Evolutionary conservation across 1,140 invertebrate genomes (phyloP), one percentile per base, ranked within the genome.

Genomic region (Brachionus paranguensis): DNA sequence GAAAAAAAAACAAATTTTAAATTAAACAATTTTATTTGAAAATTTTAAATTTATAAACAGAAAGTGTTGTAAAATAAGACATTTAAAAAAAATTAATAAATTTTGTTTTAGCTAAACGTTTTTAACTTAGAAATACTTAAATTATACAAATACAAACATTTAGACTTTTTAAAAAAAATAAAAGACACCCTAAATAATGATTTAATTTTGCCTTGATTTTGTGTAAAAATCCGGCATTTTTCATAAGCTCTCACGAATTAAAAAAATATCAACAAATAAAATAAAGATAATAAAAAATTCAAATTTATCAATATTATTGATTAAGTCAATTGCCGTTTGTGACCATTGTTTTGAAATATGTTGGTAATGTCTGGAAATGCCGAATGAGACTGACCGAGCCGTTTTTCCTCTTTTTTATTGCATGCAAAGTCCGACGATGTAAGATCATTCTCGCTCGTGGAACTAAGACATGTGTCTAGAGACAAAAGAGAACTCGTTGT

Each of bases 401-500:
- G 43, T 76, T 76, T 50, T 50, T 76, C 72, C 7, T 76, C 45
- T 76, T 76, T 76, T 50, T 76, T 76, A 76, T 50, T 76, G 7
- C 20, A 27, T 24, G 20, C 11, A 47, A n/a, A 76, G 20, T 50
- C 45, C 1, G 70, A 74, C 8, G 70, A 20, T 24, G 72, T 76
- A 3, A 76, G 27, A 50, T 76, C 72, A 33, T 50, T 76, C 12
- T 76, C 72, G 50, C 45, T 76, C 27, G 41, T 50, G 2, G 72
- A 76, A 76, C 45, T 76, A 5, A 76, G 20, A 47, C 78, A 81
- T 45, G 53, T 60, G 33, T 81, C 78, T 3, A 81, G 27, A 1
- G 78, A 81, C 11, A 81, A 47, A 17, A 81, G 29, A 20, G 78
- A 81, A 27, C 78, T 81, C 3, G 78, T 81, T 64, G 78, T 81